Base-by-base conservation (phyloP, 1,140 invertebrate species). In the Antheraea pernyi region DNA sequence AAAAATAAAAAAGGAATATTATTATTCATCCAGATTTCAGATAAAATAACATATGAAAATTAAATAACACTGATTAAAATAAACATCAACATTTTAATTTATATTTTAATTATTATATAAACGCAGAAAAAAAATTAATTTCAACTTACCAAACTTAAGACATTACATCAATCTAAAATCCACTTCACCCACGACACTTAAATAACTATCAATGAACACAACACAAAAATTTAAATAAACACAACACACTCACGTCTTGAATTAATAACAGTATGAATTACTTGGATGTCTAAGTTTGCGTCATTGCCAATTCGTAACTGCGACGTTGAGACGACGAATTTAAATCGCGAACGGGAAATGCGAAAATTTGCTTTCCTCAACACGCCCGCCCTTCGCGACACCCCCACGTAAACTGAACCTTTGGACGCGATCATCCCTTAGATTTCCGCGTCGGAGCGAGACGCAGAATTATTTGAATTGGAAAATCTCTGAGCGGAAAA, bases 401-500 rank as follows among this genome's bases (percentile, higher is more conserved):
- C 74, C 78, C 78, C 85, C 78, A 78, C 81, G 83, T 79, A 78
- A 79, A 91, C 88, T 91, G 81, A 86, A 69, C 74, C 76, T 76
- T 81, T 73, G 76, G 78, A 83, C 18, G 42, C 19, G 64, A 85
- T 74, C 81, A 79, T 72, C 78, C 82, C 85, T 82, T 84, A 85
- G 79, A 83, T 86, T 88, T 86, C 82, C 82, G 76, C 79, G 87
- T 77, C 68, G 73, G 79, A 88, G 16, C 72, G 75, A 76, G 86
- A 85, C n/a, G 78, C 76, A 19, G 18, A 48, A 65, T 19, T 9
- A 48, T 61, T 61, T 61, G 19, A 61, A 16, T 22, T 10, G 60
- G 60, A 61, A 61, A 61, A 30, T 8, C 19, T 22, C n/a, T 3
- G 30, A 30, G 19, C 22, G 10, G 16, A 19, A 61, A 61, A 61